phyloP scores from a whole-genome alignment of 2,888 invertebrate genomes.

The Lasioglossum oenotherae region DNA sequence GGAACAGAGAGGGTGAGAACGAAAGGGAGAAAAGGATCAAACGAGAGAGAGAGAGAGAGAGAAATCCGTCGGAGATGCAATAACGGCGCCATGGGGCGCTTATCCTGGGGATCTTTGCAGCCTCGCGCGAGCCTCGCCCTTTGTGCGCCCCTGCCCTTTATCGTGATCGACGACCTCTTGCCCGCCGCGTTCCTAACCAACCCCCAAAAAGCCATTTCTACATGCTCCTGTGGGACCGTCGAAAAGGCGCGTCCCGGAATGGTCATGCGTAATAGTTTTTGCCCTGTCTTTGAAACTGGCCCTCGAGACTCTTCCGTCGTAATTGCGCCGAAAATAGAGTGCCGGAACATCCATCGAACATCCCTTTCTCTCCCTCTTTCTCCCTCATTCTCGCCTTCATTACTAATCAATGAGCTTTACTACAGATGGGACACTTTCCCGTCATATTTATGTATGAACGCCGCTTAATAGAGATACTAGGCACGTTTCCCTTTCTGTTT shows the following conservation, averaged over 20 bases:
- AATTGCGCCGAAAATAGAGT: conserved; percentile 51
- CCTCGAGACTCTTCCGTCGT: conserved; percentile 42
- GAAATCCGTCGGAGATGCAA: conserved; percentile 68
- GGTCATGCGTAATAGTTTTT: conserved; percentile 54
- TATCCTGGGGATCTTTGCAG: conserved; percentile 75
- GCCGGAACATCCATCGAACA: conserved; percentile 18
- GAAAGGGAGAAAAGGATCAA: conserved; percentile 8
- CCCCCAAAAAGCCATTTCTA: conserved; percentile 66
- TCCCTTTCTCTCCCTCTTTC: neutral
- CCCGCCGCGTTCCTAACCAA: conserved; percentile 64
- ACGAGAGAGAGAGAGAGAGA: neutral
- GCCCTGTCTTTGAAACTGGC: conserved; percentile 53
- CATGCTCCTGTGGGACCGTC: conserved; percentile 55
- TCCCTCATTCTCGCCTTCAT: neutral
- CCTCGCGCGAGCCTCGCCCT: conserved; percentile 70
- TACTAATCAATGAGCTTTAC: conserved; percentile 38
- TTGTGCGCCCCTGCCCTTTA: conserved; percentile 69
- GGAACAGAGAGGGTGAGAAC: conserved; percentile 28
- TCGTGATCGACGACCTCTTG: conserved; percentile 73
- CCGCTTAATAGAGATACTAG: neutral
- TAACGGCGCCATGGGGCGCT: conserved; percentile 71
- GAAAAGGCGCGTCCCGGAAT: conserved; percentile 64
- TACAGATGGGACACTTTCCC: neutral
- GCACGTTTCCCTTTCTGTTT: neutral
- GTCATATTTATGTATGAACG: neutral